These are phyloP conservation scores for Aerospiza tachiro DNA, from an alignment of 2,797 vertebrate species.

Conservation along the genomic window DNA sequence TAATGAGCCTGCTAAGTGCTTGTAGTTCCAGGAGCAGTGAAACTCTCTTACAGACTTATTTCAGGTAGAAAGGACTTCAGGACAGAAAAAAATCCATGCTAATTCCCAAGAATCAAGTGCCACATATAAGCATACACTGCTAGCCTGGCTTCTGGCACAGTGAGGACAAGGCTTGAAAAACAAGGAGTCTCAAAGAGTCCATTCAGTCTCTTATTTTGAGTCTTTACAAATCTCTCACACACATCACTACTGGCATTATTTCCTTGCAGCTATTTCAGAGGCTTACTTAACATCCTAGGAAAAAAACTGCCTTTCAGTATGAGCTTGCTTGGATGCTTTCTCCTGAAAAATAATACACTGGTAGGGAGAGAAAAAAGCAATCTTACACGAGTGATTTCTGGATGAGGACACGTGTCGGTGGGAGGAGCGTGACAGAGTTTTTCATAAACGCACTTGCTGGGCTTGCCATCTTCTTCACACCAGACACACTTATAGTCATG, in stretches of 20 bases:
- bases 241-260: conserved; percentile 26
- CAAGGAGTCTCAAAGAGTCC: conserved; percentile 34
- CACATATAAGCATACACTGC: background rate
- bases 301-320: background rate
- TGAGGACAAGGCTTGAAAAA: background rate
- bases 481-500: conserved; percentile 85
- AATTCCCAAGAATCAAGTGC: background rate
- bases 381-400: conserved; percentile 84
- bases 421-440: conserved; percentile 71
- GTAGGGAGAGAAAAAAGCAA: background rate
- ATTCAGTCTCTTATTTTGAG: conserved; percentile 36
- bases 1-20: background rate
- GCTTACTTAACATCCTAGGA: background rate
- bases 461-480: conserved; percentile 74
- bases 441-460: conserved; percentile 80
- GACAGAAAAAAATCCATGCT: background rate
- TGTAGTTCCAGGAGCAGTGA: background rate
- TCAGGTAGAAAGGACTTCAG: background rate
- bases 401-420: conserved; percentile 78
- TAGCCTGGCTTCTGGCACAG: background rate
- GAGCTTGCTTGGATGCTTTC: background rate
- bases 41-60: background rate
- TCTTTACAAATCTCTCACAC: conserved; percentile 35
- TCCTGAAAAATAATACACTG: background rate
- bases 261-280: conserved; percentile 33